Percentiles rank a stretch among this genome's conserved stretches.
Conservation (phyloP, 2,113 vertebrate genomes). For the Oxyruncus cristatus region DNA sequence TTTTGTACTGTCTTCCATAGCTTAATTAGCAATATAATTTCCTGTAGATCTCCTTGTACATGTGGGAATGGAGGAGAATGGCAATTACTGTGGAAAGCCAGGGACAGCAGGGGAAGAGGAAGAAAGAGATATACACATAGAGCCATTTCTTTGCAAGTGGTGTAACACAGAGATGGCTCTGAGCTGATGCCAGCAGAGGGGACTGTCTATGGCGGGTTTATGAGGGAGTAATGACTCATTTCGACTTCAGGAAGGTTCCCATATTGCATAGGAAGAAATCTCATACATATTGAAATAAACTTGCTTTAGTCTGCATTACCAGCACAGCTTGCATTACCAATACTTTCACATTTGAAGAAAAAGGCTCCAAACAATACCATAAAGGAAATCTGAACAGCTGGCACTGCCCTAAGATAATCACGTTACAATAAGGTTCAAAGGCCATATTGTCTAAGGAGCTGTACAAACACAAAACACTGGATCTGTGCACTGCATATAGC, state of each 20-base stretch:
- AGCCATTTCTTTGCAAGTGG: background rate
- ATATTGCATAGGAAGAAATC: background rate
- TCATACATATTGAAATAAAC: background rate
- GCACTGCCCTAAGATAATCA: background rate
- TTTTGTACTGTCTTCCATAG: conserved; percentile 16
- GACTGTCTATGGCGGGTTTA: background rate
- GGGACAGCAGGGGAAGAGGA: background rate
- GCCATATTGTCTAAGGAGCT: background rate
- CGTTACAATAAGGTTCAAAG: background rate
- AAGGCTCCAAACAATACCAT: background rate
- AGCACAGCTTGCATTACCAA: background rate
- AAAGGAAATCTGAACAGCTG: background rate
- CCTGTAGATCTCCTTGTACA: background rate
- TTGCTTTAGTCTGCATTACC: background rate
- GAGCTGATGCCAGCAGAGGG: background rate
- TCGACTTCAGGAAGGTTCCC: background rate
- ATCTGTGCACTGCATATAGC: background rate
- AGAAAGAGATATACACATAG: background rate
- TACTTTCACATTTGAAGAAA: background rate
- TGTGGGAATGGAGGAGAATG: background rate
- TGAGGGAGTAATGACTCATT: conserved; percentile 5
- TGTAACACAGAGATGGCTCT: background rate
- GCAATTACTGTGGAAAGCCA: conserved; percentile 1
- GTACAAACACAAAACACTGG: background rate
- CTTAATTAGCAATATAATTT: conserved; percentile 40